These are phyloP conservation scores for Daboia siamensis DNA, from an alignment of 2,113 vertebrate species.

Conservation along the genomic window DNA sequence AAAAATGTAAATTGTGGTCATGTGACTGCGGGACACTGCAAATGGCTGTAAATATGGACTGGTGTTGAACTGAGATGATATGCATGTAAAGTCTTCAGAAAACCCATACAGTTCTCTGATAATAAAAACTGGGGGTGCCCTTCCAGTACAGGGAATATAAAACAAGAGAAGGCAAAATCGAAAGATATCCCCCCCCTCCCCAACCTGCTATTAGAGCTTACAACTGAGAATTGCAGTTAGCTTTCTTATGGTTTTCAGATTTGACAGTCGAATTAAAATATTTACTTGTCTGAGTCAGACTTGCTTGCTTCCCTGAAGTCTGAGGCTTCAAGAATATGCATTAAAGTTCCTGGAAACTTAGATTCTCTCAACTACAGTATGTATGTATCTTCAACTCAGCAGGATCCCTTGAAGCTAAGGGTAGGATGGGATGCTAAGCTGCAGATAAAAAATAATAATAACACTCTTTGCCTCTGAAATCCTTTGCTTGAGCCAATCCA, in stretches of 20 bases:
- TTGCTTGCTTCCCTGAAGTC: background rate
- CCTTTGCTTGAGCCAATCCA: background rate
- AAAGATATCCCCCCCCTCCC: background rate
- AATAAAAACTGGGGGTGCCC: background rate
- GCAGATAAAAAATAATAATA: background rate
- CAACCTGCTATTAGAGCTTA: background rate
- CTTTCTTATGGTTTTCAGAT: background rate
- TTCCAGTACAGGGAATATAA: background rate
- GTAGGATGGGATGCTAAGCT: background rate
- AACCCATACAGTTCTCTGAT: background rate
- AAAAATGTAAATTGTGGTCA: background rate
- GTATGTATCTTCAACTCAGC: background rate
- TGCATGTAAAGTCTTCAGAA: background rate
- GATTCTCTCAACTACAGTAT: background rate
- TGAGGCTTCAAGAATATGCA: background rate
- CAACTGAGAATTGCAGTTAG: background rate
- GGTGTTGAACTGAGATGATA: background rate
- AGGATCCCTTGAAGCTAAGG: background rate
- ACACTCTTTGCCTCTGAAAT: background rate
- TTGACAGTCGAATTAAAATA: background rate
- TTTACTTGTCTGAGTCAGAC: background rate
- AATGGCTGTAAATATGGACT: background rate
- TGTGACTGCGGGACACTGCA: background rate
- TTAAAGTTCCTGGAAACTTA: too few species aligned
- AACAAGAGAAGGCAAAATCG: background rate